A percentile compares a stretch with the other conserved stretches of the same genome.
These are phyloP conservation scores for Squalus acanthias DNA, from an alignment of 2,797 vertebrate genomes.

Conservation along the genomic window DNA sequence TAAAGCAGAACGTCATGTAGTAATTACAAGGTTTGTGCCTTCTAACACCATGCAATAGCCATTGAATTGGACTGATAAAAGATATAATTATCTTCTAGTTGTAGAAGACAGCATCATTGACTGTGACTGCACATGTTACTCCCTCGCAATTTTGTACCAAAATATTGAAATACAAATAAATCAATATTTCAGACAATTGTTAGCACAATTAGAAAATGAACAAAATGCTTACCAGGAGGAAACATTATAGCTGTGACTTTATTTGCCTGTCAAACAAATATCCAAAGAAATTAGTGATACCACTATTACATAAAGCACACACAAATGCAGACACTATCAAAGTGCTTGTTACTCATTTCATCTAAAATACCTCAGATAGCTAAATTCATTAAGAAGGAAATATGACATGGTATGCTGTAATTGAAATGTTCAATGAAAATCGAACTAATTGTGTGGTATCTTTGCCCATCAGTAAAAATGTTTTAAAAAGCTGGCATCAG, in stretches of 20 bases:
- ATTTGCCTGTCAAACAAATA: not conserved
- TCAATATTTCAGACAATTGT: slow-evolving; percentile 8
- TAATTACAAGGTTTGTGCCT: slow-evolving; percentile 24
- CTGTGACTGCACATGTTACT: not conserved
- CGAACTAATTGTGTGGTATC: not conserved
- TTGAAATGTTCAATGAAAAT: slow-evolving; percentile 14
- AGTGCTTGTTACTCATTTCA: not conserved
- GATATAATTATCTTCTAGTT: slow-evolving; percentile 10
- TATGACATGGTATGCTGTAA: not conserved
- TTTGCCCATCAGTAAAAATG: not conserved
- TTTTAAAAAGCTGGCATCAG: not conserved
- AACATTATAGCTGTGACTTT: not conserved
- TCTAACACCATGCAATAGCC: not conserved
- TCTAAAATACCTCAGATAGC: not conserved
- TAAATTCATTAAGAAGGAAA: not conserved
- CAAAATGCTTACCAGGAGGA: not conserved
- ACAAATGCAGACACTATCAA: not conserved
- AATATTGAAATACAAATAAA: slow-evolving; percentile 30
- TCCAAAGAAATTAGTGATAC: not conserved
- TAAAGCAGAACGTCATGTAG: not conserved
- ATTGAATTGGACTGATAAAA: slow-evolving; percentile 31
- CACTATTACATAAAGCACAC: not conserved
- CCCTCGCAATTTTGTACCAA: not conserved
- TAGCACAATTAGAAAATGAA: not conserved
- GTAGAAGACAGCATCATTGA: not conserved